These are phyloP conservation scores for Pangasius djambal DNA, from an alignment of 2,797 vertebrate genomes.

Conservation along the genomic window DNA sequence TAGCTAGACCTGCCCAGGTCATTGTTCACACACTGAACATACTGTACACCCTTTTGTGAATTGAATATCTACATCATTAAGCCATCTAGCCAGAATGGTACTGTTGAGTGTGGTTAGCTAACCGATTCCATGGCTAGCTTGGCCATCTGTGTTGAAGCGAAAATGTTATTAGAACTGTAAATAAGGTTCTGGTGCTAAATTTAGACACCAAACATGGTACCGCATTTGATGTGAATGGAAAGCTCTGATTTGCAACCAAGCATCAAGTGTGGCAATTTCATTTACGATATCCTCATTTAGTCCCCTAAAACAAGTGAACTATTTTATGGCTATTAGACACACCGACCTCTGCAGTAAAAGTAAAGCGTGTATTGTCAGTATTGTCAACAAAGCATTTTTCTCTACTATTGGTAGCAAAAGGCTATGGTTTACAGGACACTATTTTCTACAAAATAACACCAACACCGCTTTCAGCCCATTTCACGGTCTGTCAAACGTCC, in stretches of 20 bases:
- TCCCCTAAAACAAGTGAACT: background rate
- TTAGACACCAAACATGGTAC: background rate
- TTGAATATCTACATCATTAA: background rate
- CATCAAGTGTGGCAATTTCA: background rate
- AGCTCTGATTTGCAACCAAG: background rate
- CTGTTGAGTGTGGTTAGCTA: background rate
- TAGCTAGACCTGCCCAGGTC: no score
- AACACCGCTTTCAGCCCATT: background rate
- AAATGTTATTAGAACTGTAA: background rate
- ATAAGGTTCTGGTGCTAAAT: background rate
- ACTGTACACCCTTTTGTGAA: background rate
- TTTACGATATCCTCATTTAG: background rate
- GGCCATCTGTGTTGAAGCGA: background rate
- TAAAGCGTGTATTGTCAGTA: background rate
- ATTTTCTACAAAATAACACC: constrained; percentile 1
- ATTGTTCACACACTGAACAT: background rate
- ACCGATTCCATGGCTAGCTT: background rate
- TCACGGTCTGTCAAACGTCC: background rate
- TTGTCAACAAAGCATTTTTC: background rate
- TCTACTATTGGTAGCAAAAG: background rate
- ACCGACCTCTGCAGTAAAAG: background rate
- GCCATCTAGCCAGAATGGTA: background rate
- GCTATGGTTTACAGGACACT: background rate
- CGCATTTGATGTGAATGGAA: background rate
- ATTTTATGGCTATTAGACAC: background rate